Evolutionary conservation across 2,797 vertebrate genomes (phyloP), one percentile per base, ranked within the genome.

Genomic region (Remorina albescens): DNA sequence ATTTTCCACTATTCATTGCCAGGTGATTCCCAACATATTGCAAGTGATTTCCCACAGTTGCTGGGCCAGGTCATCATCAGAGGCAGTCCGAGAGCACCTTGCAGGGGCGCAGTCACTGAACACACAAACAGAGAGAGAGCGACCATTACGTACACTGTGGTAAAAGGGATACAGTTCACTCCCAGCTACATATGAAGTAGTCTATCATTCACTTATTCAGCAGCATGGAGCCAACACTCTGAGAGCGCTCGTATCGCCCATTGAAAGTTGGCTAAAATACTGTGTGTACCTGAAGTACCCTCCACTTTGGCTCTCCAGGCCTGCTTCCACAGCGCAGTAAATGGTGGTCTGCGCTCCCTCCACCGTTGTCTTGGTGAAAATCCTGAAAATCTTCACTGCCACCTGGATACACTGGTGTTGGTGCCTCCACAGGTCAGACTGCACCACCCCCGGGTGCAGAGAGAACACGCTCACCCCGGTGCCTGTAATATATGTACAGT

Each of bases 331-430:
- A 8, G 94, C 85, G 6, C 95, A 95, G 88, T 90, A 95, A 77
- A 95, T 91, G 74, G 94, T 93, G 59, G 95, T 95, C 84, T 95
- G 93, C 0, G 95, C 95, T 36, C 95, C 95, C 69, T 94, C 89
- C 68, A 91, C 78, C 1, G 95, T 82, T 9, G 94, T 95, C 84
- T 95, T 95, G 60, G 91, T 95, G 73, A 95, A 95, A 34, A 93
- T 73, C 64, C 88, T 83, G 62, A 94, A 91, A 59, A 95, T 81
- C 74, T 93, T 93, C 51, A 95, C 85, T 0, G 92, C 93, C 57
- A 92, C 64, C 78, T 94, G 94, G 66, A 93, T 88, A 4, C 90
- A 89, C 44, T 84, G 87, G 80, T 91, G 92, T 78, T 95, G 91
- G 78, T 95, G 94, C 64, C 95, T 86, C 89, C 93, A 94, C 54